Evolutionary conservation across 2,888 invertebrate species (phyloP), one percentile per base, ranked within the genome.

Genomic region (Diogma glabrata): DNA sequence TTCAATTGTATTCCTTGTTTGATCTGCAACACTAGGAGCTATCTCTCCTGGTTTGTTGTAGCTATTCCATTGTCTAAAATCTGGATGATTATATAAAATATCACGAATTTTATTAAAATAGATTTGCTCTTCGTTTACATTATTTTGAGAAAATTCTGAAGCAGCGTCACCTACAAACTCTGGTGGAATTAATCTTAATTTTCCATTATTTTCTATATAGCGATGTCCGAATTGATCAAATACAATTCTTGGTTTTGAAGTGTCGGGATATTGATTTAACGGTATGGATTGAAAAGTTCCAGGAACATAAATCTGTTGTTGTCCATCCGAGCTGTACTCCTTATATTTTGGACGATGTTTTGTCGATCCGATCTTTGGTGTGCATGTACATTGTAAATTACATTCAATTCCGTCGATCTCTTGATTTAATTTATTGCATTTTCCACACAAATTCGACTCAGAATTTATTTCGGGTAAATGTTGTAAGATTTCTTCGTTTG

Each of bases 151-250:
- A 3, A 36, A 4, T 46, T 12, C n/a, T 9, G 30, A 14, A 20
- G 20, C 22, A 3, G 17, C 22, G 1, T 14, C 33, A 4, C 19
- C 12, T 1, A 30, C 33, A 30, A 20, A 20, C 5, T 20, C 59
- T 10, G 67, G 61, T 26, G 60, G 51, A 17, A 66, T 50, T 5
- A 57, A 48, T 22, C 61, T 58, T 50, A 65, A 50, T 16, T 59
- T 60, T 3, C 60, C 60, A 38, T 66, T 62, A 14, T 61, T 61
- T 49, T 60, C 59, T 49, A 64, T 57, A 50, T 61, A 68, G 55
- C 60, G 63, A 54, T 63, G 66, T 24, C 61, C 62, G 24, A 62
- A 55, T 24, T 57, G 52, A 49, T 62, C 60, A 49, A 54, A 61
- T n/a, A 56, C 58, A 20, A 33, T 33, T 20, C 48, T 19, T 20